Conservation (phyloP, 1,140 invertebrate species). For the Drosophila asahinai region DNA sequence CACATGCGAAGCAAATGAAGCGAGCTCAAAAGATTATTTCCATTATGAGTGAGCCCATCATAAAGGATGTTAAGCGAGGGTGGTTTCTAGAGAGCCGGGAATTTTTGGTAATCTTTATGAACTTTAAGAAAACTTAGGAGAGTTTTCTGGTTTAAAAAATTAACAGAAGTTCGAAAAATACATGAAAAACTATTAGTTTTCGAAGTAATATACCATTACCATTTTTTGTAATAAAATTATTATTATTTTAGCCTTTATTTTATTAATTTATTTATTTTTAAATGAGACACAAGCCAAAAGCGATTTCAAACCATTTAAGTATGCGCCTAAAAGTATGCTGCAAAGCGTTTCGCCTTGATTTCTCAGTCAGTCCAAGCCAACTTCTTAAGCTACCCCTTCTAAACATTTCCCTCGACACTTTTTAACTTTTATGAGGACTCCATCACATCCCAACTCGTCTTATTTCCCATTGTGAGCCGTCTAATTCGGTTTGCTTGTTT, state of each 20-base stretch:
- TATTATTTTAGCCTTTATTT: too few species aligned
- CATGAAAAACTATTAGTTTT: too few species aligned
- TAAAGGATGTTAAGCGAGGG: constrained; percentile 25
- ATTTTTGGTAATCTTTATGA: too few species aligned
- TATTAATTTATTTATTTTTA: too few species aligned
- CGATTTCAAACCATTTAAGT: neutral
- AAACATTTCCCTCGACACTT: neutral
- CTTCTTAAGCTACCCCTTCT: neutral
- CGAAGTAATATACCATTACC: too few species aligned
- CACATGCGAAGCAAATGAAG: constrained; percentile 67
- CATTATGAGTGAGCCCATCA: constrained; percentile 57
- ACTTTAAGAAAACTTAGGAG: too few species aligned
- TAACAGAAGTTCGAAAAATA: neutral
- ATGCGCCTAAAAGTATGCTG: neutral
- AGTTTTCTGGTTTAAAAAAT: too few species aligned
- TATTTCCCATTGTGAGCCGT: constrained; percentile 7
- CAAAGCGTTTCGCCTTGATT: neutral
- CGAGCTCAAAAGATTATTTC: constrained; percentile 68
- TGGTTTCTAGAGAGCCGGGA: neutral
- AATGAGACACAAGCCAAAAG: too few species aligned
- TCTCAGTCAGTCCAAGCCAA: neutral
- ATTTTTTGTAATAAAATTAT: too few species aligned
- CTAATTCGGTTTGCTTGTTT: constrained; percentile 58
- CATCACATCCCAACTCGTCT: constrained; percentile 6
- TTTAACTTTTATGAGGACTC: constrained; percentile 27